Conservation (phyloP, 1,140 invertebrate species). For the Penaeus vannamei region DNA sequence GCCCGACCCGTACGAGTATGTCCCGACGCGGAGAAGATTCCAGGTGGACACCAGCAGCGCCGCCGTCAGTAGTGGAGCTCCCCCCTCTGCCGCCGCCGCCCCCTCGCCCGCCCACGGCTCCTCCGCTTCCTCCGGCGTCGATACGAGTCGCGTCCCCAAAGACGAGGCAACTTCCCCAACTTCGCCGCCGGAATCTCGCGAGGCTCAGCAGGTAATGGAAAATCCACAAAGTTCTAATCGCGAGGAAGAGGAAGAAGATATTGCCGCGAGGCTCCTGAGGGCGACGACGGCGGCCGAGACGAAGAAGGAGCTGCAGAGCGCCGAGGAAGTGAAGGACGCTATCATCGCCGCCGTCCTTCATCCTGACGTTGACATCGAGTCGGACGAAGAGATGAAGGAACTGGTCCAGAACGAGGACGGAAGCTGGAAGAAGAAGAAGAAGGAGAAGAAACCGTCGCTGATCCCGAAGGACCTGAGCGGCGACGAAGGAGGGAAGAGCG, state of each 20-base stretch:
- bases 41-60: background rate
- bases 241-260: conserved; percentile 28
- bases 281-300: conserved; percentile 54
- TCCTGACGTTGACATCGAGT: conserved; percentile 67
- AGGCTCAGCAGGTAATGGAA: background rate
- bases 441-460: background rate
- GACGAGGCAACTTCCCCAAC: background rate
- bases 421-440: conserved; percentile 40
- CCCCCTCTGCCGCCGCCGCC: background rate
- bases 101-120: background rate
- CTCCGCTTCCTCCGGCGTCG: conserved; percentile 2
- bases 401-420: conserved; percentile 52
- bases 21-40: background rate
- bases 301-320: conserved; percentile 59
- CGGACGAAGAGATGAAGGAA: conserved; percentile 67
- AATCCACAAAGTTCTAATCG: conserved; percentile 17
- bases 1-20: background rate
- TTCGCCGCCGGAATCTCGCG: conserved; percentile 14
- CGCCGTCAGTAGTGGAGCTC: background rate
- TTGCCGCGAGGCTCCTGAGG: conserved; percentile 37
- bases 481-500: conserved; percentile 31
- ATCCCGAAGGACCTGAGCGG: conserved; percentile 20
- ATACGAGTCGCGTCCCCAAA: background rate
- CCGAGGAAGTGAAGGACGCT: conserved; percentile 64
- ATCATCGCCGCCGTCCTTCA: conserved; percentile 65